These are phyloP conservation scores for Cochlearius cochlearius DNA, from an alignment of 2,113 vertebrate species.

Conservation along the genomic window DNA sequence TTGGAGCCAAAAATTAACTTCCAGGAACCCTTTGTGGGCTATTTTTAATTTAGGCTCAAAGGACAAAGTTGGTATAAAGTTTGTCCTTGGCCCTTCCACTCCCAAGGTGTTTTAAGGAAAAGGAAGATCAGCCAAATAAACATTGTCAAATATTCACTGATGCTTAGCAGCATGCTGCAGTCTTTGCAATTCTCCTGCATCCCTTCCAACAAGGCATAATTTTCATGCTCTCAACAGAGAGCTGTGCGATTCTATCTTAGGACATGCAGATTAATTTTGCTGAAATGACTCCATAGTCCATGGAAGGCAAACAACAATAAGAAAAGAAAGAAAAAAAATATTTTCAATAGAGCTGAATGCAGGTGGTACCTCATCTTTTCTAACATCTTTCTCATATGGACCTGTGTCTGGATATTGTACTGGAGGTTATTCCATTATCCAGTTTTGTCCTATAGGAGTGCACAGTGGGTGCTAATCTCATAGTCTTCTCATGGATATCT, in stretches of 20 bases:
- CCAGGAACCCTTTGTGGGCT: neutral
- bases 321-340: neutral
- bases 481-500: neutral
- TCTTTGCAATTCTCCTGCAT: neutral
- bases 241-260: neutral
- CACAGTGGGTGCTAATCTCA: neutral
- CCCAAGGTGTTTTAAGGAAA: neutral
- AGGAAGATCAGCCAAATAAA: neutral
- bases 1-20: neutral
- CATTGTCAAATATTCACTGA: neutral
- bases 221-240: neutral
- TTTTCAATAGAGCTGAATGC: neutral
- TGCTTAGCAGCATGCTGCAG: neutral
- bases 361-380: neutral
- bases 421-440: neutral
- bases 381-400: neutral
- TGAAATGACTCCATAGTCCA: neutral
- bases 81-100: neutral
- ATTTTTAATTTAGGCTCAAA: neutral
- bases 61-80: neutral
- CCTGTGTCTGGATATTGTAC: neutral
- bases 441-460: neutral
- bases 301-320: neutral
- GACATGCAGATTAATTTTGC: neutral
- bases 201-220: neutral